Evolutionary conservation across 2,797 vertebrate species (phyloP), one percentile per base, ranked within the genome.

Genomic region (Micrastur ruficollis): DNA sequence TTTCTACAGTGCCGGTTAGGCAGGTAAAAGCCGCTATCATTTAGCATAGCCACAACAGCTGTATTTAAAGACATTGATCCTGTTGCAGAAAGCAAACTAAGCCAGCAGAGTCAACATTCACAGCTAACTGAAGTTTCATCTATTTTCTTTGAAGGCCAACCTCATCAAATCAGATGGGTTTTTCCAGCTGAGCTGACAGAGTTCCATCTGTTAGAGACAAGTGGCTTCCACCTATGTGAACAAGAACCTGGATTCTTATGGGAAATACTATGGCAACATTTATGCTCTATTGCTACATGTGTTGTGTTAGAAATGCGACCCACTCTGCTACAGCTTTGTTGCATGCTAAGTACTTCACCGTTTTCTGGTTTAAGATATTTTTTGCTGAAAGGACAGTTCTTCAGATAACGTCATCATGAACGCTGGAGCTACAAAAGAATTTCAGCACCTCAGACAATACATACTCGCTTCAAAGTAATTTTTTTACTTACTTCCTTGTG

Each of bases 401-500:
- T 62, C 58, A 76, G 52, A 17, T 68, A 68, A 42, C n/a, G 63
- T 19, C 8, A 12, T 49, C 50, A 80, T 12, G 4, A 65, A 78
- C 18, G 34, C 29, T 23, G 12, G 3, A 40, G 66, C 36, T 79
- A 38, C 6, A 12, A 9, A 67, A 68, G 15, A 44, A 21, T 82
- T 81, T 7, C 21, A 92, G 31, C 15, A 38, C 70, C 58, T 93
- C 29, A 38, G 13, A 78, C 25, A 49, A 81, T 5, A 50, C 1
- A 2, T 27, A 46, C 4, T n/a, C 44, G 38, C 34, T 72, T 88
- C 55, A 10, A 62, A 82, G 9, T 40, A 42, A 32, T 68, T 81
- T 85, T 81, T 85, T 75, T 78, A 86, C 98, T 98, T 83, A 99
- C 99, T 99, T 99, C 99, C 98, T 99, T 99, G 98, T 99, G 99